Evolutionary conservation across 1,140 invertebrate genomes (phyloP).

Genomic region (Caenorhabditis briggsae): DNA sequence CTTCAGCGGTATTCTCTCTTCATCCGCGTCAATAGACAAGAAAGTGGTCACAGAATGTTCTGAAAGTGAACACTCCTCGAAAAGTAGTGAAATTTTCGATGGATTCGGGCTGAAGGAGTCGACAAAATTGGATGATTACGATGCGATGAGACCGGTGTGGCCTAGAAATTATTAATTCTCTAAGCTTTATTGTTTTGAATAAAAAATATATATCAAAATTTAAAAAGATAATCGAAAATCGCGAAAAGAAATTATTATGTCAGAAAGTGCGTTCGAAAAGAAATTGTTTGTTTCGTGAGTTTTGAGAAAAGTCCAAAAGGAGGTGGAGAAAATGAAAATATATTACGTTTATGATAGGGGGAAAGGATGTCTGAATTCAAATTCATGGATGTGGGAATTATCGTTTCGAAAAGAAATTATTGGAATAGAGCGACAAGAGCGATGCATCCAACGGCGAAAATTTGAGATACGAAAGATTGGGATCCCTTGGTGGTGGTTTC

Average conservation of each 20-base stretch:
- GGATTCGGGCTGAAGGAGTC: slow-evolving; percentile 29
- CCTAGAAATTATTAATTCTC: slow-evolving; percentile 56
- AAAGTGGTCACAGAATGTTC: slow-evolving; percentile 17
- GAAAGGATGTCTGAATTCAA: neutral
- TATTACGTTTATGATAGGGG: slow-evolving; percentile 18
- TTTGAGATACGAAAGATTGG: neutral
- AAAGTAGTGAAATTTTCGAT: slow-evolving; percentile 42
- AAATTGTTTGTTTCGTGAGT: neutral
- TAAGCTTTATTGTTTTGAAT: slow-evolving; percentile 27
- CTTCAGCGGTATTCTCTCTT: slow-evolving; percentile 14
- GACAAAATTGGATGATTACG: slow-evolving; percentile 55
- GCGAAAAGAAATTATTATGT: neutral
- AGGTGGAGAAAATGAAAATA: neutral
- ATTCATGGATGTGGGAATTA: neutral
- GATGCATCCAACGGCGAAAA: slow-evolving; percentile 4
- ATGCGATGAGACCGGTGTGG: slow-evolving; percentile 62
- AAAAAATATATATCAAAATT: neutral
- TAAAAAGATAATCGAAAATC: neutral
- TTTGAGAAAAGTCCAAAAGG: neutral
- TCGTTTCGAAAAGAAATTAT: neutral
- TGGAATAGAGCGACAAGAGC: neutral
- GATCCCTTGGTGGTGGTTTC: slow-evolving; percentile 9
- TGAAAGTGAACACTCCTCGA: neutral
- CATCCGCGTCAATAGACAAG: slow-evolving; percentile 1
- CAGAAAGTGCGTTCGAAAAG: neutral